These are phyloP conservation scores for Parazoanthus darwini DNA, from an alignment of 92 coral and sea anemone genomes.

Conservation along the genomic window DNA sequence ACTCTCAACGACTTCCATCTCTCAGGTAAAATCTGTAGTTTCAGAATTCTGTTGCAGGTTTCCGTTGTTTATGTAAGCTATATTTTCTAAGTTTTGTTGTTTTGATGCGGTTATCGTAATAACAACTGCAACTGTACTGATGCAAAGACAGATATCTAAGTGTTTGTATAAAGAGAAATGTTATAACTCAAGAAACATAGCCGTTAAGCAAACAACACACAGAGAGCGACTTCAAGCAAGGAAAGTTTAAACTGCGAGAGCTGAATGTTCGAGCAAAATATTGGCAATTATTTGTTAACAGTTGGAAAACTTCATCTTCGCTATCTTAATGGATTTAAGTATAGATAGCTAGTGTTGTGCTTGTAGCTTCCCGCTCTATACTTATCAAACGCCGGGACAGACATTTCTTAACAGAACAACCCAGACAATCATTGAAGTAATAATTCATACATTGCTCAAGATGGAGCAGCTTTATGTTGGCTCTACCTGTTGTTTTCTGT, in stretches of 20 bases:
- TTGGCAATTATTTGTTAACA: too few relatives aligned
- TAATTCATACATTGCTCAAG: too few relatives aligned
- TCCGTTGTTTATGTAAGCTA: too few relatives aligned
- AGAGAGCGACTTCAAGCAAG: not conserved
- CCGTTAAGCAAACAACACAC: not conserved
- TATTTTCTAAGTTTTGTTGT: not conserved
- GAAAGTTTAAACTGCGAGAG: not conserved
- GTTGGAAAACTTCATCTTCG: too few relatives aligned
- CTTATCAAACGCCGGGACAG: not conserved
- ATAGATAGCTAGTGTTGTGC: not conserved
- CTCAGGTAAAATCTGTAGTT: not conserved
- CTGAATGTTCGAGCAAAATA: too few relatives aligned
- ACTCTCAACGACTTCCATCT: not conserved
- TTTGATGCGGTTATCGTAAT: not conserved
- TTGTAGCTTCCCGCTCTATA: not conserved
- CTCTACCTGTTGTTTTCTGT: too few relatives aligned
- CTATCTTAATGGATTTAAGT: not conserved
- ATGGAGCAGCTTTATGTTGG: too few relatives aligned
- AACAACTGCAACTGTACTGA: not conserved
- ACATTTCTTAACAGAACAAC: not conserved
- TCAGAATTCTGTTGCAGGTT: not conserved
- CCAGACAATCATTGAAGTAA: too few relatives aligned
- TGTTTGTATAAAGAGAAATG: not conserved
- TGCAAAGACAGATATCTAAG: not conserved
- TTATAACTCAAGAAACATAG: too few relatives aligned